Evolutionary conservation across 1,140 invertebrate genomes (phyloP), one percentile per base, ranked within the genome.

Genomic region (Saccostrea cuccullata): DNA sequence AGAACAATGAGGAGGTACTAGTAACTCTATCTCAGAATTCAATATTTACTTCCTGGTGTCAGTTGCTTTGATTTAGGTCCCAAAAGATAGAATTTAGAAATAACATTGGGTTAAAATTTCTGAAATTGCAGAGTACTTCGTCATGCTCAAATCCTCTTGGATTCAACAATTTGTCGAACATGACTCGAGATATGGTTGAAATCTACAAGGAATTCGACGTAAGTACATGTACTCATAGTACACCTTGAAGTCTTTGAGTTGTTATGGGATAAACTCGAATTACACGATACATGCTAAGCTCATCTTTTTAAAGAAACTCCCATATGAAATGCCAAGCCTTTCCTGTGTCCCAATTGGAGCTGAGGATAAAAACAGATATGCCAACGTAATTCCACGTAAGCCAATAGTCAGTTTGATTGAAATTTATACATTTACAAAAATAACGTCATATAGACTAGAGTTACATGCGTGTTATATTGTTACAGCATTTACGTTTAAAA

Each of bases 281-380:
- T 8, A 82, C 26, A 55, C 1, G 11, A n/a, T 30, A 77, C 4
- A 55, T 86, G 47, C n/a, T 86, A n/a, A 73, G 12, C 8, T 20
- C 17, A 20, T 64, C 47, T 47, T 3, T 86, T 82, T 56, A 23
- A 30, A 58, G 55, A 36, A 13, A 55, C 26, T 90, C 9, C 93
- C 94, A 13, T 91, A 91, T 85, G 89, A 91, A 60, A 90, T 90
- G 40, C 91, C 93, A 12, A 89, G 91, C 23, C 89, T 95, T 86
- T 97, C 98, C 90, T 97, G 98, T 92, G 96, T 99, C 36, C 98
- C 98, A 0, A 94, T 96, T 0, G 98, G 98, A 0, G 97, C 97
- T 70, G 98, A 98, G 93, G 96, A 97, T 84, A 98, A 98, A 95
- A 99, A 99, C 95, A 96, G 98, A 91, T 99, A 98, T 95, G 98